Conservation (phyloP, 2,797 vertebrate species). For the Chrysocyon brachyurus region DNA sequence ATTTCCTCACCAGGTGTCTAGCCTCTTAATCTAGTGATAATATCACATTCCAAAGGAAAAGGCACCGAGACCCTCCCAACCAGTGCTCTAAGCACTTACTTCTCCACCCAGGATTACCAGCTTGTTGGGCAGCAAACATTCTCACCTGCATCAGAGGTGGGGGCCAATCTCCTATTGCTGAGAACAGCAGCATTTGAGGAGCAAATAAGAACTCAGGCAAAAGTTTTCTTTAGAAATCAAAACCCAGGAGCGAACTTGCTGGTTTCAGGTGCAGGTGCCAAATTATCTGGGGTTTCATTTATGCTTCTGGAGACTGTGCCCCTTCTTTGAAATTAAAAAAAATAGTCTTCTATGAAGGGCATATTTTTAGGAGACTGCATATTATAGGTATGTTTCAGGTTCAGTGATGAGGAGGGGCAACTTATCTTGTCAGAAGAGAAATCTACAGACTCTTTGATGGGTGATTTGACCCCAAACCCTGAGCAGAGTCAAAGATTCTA, state of each 20-base stretch:
- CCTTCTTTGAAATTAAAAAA: slow-evolving; percentile 57
- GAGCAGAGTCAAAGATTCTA: background rate
- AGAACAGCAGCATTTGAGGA: slow-evolving; percentile 62
- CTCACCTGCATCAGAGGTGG: slow-evolving; percentile 79
- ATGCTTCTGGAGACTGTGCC: background rate
- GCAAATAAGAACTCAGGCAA: slow-evolving; percentile 40
- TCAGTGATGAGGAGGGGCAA: background rate
- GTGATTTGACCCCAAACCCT: background rate
- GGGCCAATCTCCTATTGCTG: slow-evolving; percentile 69
- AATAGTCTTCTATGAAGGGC: background rate
- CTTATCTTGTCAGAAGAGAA: background rate
- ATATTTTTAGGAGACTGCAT: background rate
- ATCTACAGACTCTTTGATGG: background rate
- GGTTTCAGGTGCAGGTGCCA: slow-evolving; percentile 70
- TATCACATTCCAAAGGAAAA: slow-evolving; percentile 74
- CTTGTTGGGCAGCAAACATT: slow-evolving; percentile 74
- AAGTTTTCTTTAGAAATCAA: slow-evolving; percentile 71
- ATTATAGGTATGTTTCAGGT: background rate
- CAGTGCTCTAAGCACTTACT: slow-evolving; percentile 68
- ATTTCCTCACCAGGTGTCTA: slow-evolving; percentile 83
- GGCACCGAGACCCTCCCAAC: slow-evolving; percentile 71
- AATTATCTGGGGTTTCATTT: slow-evolving; percentile 65
- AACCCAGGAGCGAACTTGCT: slow-evolving; percentile 48
- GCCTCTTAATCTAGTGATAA: slow-evolving; percentile 82
- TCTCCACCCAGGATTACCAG: slow-evolving; percentile 82